phyloP scores from a whole-genome alignment of 1,140 invertebrate species.

The Papilio aristodemus region DNA sequence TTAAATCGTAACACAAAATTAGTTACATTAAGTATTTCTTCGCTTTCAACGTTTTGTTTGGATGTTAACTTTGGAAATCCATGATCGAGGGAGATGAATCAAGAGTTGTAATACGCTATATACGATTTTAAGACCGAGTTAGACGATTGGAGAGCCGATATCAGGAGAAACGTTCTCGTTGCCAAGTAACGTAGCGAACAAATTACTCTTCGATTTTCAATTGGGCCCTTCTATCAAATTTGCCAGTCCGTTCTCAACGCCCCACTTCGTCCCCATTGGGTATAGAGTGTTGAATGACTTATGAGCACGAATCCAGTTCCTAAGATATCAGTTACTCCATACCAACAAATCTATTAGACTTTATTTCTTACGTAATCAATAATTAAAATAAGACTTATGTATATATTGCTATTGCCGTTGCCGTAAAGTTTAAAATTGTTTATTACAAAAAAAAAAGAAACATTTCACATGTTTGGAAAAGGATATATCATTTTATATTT shows the following conservation, averaged over 20 bases:
- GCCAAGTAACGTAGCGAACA: constrained; percentile 42
- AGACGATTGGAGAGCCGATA: constrained; percentile 42
- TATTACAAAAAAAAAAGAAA: no score
- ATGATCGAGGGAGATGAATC: background rate
- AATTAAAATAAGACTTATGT: no score
- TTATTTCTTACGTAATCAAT: no score
- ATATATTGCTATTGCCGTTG: no score
- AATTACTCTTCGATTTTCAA: constrained; percentile 57
- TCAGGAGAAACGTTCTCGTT: constrained; percentile 42
- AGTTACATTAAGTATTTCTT: constrained; percentile 54
- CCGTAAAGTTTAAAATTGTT: no score
- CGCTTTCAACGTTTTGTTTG: constrained; percentile 45
- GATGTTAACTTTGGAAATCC: constrained; percentile 44
- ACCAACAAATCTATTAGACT: no score
- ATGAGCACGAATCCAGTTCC: no score
- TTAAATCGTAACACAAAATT: constrained; percentile 64
- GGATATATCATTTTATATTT: no score
- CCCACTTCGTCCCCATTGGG: background rate
- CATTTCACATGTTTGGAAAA: no score
- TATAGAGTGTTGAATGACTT: no score
- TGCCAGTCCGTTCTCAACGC: constrained; percentile 34
- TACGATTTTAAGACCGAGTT: constrained; percentile 31
- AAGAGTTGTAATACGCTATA: background rate
- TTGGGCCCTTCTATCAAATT: constrained; percentile 57
- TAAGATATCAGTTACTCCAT: no score